Base-by-base conservation (phyloP, 2,113 vertebrate genomes). In the Halichoeres trimaculatus region DNA sequence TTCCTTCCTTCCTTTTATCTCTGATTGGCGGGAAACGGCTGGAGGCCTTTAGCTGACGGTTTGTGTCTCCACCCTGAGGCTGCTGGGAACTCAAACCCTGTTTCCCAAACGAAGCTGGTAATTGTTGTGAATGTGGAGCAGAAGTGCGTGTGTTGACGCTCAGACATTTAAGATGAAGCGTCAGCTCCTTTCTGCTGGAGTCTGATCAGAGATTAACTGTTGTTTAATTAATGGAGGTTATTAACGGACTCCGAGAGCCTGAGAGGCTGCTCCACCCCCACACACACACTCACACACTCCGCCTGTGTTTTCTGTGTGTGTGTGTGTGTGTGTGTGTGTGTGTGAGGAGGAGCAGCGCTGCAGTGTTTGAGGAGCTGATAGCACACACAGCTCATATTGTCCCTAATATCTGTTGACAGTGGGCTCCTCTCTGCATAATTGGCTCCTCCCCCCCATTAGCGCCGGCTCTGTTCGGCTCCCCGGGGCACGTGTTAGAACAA, bases 381-480 rank as follows among this genome's bases (percentile, higher is more conserved):
- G 61, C 86, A 65, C 76, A 36, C 76, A 62, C 17, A 62, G 20
- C 72, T 24, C 55, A 85, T 62, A 86, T 83, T 67, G 54, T 85
- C 73, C 84, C 85, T 87, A 30, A 85, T 90, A 86, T 82, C 83
- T 92, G 90, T 92, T 91, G 91, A 91, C 91, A 90, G 87, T 91
- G 82, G 59, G 83, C 78, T 82, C 84, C 19, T 70, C 90, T 86
- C 81, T 89, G 89, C 90, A 90, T 89, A 92, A 86, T 90, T 88
- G 83, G 73, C 91, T 76, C 91, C 91, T 30, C 93, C 92, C 82
- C 81, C 78, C 86, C 89, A 93, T 93, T 93, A 93, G 91, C 82
- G 11, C 60, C 38, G 68, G 81, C 75, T 82, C 41, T 89, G 89
- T 87, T 84, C 74, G 83, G 72, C 87, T 87, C 92, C 91, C 90